These are phyloP conservation scores for Microcebus jonahi DNA, from an alignment of 2,113 vertebrate species.

Conservation along the genomic window DNA sequence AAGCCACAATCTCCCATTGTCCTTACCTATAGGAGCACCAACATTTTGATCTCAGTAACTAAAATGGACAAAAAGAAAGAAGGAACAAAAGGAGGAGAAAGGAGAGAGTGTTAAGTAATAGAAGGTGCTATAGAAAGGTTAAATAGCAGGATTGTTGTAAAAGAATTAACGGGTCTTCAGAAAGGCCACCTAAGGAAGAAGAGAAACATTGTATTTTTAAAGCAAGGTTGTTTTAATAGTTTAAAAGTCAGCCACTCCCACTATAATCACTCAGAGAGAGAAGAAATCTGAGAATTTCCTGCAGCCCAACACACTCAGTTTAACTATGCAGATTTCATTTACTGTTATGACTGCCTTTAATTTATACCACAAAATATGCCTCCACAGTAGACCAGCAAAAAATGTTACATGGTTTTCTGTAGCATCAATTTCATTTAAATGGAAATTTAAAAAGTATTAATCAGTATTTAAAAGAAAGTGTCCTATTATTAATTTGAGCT, in stretches of 20 bases:
- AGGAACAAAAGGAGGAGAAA: not conserved
- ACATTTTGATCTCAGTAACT: not conserved
- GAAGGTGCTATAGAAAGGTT: not conserved
- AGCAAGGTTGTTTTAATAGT: not conserved
- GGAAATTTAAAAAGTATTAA: not conserved
- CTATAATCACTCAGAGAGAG: not conserved
- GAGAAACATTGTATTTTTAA: not conserved
- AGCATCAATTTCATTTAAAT: not conserved
- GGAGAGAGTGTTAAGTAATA: not conserved
- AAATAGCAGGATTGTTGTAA: not conserved
- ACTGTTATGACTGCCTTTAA: not conserved
- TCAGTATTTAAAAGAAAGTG: not conserved
- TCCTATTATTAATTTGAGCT: not conserved
- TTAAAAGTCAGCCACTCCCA: not conserved
- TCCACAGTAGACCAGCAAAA: not conserved
- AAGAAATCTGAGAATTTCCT: not conserved
- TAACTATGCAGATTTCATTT: not conserved
- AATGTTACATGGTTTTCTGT: not conserved
- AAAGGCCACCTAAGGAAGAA: not conserved
- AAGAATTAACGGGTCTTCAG: not conserved
- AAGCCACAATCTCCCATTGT: not conserved
- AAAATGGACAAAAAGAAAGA: not conserved
- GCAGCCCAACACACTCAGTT: not conserved
- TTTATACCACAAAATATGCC: not conserved
- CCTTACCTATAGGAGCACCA: not conserved